Conservation (phyloP, 30 jellyfish, hydroid and myxozoan species). For the Pelagia noctiluca region DNA sequence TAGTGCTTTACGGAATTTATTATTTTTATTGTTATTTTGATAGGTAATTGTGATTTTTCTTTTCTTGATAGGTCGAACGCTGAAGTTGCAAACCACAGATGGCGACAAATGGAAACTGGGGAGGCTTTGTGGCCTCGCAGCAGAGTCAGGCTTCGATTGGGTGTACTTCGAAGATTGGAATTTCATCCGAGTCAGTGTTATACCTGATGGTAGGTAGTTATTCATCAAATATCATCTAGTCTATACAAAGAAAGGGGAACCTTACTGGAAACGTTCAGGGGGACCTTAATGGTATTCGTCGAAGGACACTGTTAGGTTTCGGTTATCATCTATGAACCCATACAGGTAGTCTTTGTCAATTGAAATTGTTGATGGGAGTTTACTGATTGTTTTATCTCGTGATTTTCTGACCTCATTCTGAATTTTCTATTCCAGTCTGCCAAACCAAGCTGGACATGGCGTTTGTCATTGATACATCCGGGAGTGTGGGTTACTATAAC, state of each 20-base stretch:
- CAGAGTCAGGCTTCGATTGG: constrained; percentile 95
- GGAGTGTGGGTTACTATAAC: constrained; percentile 86
- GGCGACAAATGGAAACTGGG: constrained; percentile 55
- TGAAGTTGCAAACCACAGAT: constrained; percentile 52
- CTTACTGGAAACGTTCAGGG: too few species aligned
- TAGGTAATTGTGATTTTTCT: too few species aligned
- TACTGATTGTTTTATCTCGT: not conserved
- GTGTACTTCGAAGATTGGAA: constrained; percentile 55
- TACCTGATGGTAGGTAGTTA: constrained; percentile 92
- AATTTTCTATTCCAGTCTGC: constrained; percentile 66
- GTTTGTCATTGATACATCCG: constrained; percentile 89
- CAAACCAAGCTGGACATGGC: constrained; percentile 96
- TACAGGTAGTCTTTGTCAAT: not conserved
- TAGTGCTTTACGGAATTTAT: too few species aligned
- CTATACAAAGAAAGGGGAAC: not conserved
- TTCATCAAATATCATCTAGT: not conserved
- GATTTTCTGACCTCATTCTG: not conserved
- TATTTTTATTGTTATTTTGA: too few species aligned
- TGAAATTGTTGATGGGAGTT: not conserved
- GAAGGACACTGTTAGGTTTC: not conserved
- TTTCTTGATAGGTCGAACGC: constrained; percentile 77
- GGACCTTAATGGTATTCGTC: too few species aligned
- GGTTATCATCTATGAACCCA: not conserved
- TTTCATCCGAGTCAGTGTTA: constrained; percentile 83
- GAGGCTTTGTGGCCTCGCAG: constrained; percentile 72